Percentiles rank a stretch among this genome's conserved stretches.
phyloP scores from a whole-genome alignment of 1,140 invertebrate species.

The Reticulitermes speratus region DNA sequence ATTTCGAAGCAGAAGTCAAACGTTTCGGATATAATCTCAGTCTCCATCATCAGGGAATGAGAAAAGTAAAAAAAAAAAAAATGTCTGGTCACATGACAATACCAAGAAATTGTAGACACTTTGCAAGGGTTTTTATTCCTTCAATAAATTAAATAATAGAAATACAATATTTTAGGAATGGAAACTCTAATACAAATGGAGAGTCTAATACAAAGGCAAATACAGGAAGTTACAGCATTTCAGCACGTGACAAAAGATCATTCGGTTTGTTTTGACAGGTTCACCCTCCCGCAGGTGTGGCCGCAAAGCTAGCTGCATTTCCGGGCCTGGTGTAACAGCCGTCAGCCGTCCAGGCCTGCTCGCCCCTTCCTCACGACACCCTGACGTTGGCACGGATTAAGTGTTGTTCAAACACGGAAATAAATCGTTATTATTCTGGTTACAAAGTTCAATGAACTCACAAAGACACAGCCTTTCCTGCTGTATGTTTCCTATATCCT shows the following conservation, averaged over 20 bases:
- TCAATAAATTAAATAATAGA: too few relatives aligned
- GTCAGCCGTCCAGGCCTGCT: not conserved
- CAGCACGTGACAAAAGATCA: not conserved
- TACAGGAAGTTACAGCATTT: not conserved
- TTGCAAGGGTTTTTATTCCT: too few relatives aligned
- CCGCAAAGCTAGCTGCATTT: not conserved
- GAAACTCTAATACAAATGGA: too few relatives aligned
- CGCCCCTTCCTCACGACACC: not conserved
- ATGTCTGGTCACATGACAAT: too few relatives aligned
- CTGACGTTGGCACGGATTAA: not conserved
- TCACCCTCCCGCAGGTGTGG: not conserved
- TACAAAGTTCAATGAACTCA: conserved; percentile 23
- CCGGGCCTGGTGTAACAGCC: not conserved
- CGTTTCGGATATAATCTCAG: too few relatives aligned
- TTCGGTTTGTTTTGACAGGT: not conserved
- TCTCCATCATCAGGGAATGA: too few relatives aligned
- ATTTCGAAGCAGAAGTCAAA: too few relatives aligned
- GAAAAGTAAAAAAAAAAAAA: too few relatives aligned
- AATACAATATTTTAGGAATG: too few relatives aligned
- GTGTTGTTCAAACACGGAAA: conserved; percentile 1
- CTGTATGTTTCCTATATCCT: not conserved
- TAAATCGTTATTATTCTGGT: not conserved
- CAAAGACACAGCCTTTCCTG: not conserved
- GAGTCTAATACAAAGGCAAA: too few relatives aligned
- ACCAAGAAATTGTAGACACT: too few relatives aligned